A percentile compares a stretch with the other conserved stretches of the same genome.
Evolutionary conservation across 2,888 invertebrate species (phyloP).

Genomic region (Aelia acuminata): DNA sequence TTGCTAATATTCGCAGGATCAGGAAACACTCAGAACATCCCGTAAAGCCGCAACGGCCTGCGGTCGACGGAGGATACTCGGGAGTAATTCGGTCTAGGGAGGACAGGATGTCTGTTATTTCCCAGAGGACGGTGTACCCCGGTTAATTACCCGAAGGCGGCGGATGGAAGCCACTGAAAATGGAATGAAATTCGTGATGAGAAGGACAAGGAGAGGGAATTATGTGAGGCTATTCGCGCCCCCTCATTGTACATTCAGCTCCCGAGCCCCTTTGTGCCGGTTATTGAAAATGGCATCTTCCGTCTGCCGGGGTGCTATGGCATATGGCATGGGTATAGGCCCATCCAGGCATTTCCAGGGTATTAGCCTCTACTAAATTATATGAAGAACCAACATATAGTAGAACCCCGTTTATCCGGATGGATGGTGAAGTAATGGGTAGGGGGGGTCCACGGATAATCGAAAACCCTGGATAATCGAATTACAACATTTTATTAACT

Average conservation of each 20-base stretch:
- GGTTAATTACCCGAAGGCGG: conserved; percentile 24
- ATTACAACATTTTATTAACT: too few species aligned
- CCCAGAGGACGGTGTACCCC: not conserved
- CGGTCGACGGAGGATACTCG: not conserved
- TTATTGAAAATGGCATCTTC: conserved; percentile 47
- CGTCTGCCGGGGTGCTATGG: not conserved
- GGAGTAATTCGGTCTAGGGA: not conserved
- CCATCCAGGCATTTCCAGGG: too few species aligned
- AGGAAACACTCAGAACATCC: not conserved
- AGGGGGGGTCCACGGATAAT: too few species aligned
- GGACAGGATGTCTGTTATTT: conserved; percentile 12
- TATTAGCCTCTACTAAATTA: too few species aligned
- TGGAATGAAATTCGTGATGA: conserved; percentile 50
- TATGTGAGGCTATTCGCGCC: not conserved
- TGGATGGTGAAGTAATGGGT: too few species aligned
- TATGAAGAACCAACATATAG: too few species aligned
- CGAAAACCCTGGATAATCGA: too few species aligned
- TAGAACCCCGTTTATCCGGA: too few species aligned
- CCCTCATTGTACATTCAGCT: conserved; percentile 24
- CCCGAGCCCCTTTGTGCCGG: not conserved
- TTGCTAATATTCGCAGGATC: not conserved
- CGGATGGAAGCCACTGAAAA: too few species aligned
- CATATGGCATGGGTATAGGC: not conserved
- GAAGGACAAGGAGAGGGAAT: conserved; percentile 35
- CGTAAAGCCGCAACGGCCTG: not conserved